These are phyloP conservation scores for Trichacis sp. DNA, from an alignment of 2,888 invertebrate species.

Conservation along the genomic window DNA sequence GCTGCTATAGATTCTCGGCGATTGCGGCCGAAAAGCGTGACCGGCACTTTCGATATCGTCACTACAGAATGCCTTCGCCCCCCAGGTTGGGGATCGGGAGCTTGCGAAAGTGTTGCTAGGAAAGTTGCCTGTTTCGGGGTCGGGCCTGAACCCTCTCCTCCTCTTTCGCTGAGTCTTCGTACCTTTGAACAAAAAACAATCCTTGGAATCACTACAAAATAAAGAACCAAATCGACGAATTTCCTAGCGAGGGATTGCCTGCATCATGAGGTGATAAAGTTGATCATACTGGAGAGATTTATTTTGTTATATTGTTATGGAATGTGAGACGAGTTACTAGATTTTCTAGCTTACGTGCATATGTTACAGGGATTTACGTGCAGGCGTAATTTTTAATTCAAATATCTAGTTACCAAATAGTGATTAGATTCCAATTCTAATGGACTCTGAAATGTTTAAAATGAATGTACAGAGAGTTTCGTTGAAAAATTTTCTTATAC, in stretches of 20 bases:
- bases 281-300: too few species aligned
- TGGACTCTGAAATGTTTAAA: constrained; percentile 2
- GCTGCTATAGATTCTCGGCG: constrained; percentile 87
- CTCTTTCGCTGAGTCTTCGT: constrained; percentile 83
- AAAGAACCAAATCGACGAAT: too few species aligned
- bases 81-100: constrained; percentile 79
- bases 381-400: not conserved
- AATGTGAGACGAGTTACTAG: not conserved
- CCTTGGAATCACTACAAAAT: too few species aligned
- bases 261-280: not conserved
- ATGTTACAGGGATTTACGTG: constrained; percentile 4
- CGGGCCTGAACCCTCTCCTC: constrained; percentile 81
- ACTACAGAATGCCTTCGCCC: constrained; percentile 88
- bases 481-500: too few species aligned
- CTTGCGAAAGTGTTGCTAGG: constrained; percentile 83
- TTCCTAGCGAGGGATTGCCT: not conserved
- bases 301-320: not conserved
- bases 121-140: constrained; percentile 86
- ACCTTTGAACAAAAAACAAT: constrained; percentile 69
- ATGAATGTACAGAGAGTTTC: not conserved
- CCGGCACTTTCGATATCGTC: constrained; percentile 85
- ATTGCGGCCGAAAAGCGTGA: constrained; percentile 80
- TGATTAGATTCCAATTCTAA: constrained; percentile 1
- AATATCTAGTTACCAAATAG: constrained; percentile 5
- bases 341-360: not conserved